These are phyloP conservation scores for Amblyjoppa proteus DNA, from an alignment of 2,888 invertebrate genomes.

Conservation along the genomic window DNA sequence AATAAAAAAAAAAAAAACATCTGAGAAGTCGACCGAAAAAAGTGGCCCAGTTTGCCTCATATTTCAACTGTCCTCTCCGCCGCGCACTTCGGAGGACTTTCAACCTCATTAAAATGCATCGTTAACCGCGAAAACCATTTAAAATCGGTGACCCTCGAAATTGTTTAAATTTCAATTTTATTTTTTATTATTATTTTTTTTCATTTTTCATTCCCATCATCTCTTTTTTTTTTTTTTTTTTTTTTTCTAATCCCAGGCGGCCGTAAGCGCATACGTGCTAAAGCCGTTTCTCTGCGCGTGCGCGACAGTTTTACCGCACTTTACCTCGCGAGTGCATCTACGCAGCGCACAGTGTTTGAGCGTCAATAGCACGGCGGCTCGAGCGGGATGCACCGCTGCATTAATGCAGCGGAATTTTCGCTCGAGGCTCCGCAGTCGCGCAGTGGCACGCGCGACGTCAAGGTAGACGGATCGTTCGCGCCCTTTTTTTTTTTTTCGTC, in stretches of 20 bases:
- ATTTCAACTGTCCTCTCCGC: too few species aligned
- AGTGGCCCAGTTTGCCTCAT: too few species aligned
- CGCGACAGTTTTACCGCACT: not conserved
- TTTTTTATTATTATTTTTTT: not conserved
- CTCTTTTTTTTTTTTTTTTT: not conserved
- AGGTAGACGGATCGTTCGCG: conserved; percentile 14
- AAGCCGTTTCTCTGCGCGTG: not conserved
- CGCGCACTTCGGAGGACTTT: not conserved
- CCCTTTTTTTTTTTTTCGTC: conserved; percentile 7
- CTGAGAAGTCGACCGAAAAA: too few species aligned
- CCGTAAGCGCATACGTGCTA: not conserved
- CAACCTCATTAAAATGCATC: not conserved
- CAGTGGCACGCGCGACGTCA: conserved; percentile 26
- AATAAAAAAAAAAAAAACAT: too few species aligned
- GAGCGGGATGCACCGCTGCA: not conserved
- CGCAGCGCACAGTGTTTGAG: not conserved
- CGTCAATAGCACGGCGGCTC: not conserved
- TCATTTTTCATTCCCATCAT: not conserved
- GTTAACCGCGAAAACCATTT: not conserved
- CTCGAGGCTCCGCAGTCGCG: conserved; percentile 24
- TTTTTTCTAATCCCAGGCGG: not conserved
- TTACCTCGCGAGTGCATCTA: not conserved
- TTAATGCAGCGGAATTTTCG: conserved; percentile 21
- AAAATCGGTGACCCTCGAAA: not conserved
- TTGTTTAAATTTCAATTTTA: not conserved